These are phyloP conservation scores for Hypsopygia costalis DNA, from an alignment of 2,888 invertebrate genomes.

Conservation along the genomic window DNA sequence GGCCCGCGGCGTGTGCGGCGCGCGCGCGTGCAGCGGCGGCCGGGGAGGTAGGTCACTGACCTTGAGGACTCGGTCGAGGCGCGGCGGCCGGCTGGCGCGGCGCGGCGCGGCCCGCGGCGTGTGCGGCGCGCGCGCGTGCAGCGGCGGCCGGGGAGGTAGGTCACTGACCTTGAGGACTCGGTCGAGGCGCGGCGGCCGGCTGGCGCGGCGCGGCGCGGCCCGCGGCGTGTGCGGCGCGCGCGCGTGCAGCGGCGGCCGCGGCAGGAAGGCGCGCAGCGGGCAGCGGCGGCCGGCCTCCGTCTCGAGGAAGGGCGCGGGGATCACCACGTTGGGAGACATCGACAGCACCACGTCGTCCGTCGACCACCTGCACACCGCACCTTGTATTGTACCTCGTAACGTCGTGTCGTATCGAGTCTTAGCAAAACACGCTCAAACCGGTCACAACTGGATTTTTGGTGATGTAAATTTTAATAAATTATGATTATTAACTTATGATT, in stretches of 20 bases:
- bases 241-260: slow-evolving; percentile 30
- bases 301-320: slow-evolving; percentile 93
- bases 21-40: slow-evolving; percentile 25
- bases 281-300: slow-evolving; percentile 91
- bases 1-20: slow-evolving; percentile 16
- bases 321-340: slow-evolving; percentile 92
- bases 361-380: too few relatives aligned
- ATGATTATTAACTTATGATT: too few relatives aligned
- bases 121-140: slow-evolving; percentile 21
- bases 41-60: slow-evolving; percentile 82
- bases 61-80: slow-evolving; percentile 10
- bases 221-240: slow-evolving; percentile 18
- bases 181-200: not conserved
- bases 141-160: slow-evolving; percentile 77
- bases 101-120: slow-evolving; percentile 8
- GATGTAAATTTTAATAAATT: too few relatives aligned
- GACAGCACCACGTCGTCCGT: slow-evolving; percentile 80
- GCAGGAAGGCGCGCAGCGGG: slow-evolving; percentile 84
- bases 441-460: too few relatives aligned
- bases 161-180: slow-evolving; percentile 17
- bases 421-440: too few relatives aligned
- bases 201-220: slow-evolving; percentile 5
- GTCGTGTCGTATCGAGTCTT: too few relatives aligned
- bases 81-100: not conserved
- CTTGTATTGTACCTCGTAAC: too few relatives aligned